Evolutionary conservation across 2,888 invertebrate genomes (phyloP).

Genomic region (Ectropis crepuscularia): DNA sequence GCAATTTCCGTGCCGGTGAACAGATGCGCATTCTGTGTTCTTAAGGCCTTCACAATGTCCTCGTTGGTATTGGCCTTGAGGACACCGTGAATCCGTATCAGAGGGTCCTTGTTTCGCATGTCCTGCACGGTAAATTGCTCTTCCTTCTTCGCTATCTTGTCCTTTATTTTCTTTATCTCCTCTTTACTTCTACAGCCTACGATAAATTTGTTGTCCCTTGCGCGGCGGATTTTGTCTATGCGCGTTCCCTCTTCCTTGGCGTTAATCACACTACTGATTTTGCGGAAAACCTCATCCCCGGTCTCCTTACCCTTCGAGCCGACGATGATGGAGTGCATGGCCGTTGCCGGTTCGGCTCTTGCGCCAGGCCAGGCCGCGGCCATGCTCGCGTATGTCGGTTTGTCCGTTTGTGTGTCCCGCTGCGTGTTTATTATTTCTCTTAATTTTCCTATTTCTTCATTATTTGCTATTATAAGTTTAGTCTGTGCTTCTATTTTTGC

Average conservation of each 20-base stretch:
- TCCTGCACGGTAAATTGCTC: slow-evolving; percentile 4
- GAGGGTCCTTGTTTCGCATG: slow-evolving; percentile 1
- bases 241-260: slow-evolving; percentile 12
- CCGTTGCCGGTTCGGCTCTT: too few relatives aligned
- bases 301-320: too few relatives aligned
- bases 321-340: too few relatives aligned
- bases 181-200: slow-evolving; percentile 10
- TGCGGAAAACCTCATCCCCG: too few relatives aligned
- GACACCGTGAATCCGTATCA: neutral
- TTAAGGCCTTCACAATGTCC: slow-evolving; percentile 4
- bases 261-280: slow-evolving; percentile 15
- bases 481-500: too few relatives aligned
- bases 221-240: slow-evolving; percentile 14
- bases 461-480: too few relatives aligned
- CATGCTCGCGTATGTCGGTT: too few relatives aligned
- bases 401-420: too few relatives aligned
- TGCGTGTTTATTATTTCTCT: too few relatives aligned
- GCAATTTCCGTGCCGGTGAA: too few relatives aligned
- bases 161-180: slow-evolving; percentile 5
- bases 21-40: slow-evolving; percentile 5
- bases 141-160: neutral
- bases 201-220: slow-evolving; percentile 19
- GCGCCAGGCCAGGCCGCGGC: too few relatives aligned
- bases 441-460: too few relatives aligned
- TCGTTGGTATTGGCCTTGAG: slow-evolving; percentile 10